Evolutionary conservation across 2,113 vertebrate genomes (phyloP).

Genomic region (Tauraco erythrolophus): DNA sequence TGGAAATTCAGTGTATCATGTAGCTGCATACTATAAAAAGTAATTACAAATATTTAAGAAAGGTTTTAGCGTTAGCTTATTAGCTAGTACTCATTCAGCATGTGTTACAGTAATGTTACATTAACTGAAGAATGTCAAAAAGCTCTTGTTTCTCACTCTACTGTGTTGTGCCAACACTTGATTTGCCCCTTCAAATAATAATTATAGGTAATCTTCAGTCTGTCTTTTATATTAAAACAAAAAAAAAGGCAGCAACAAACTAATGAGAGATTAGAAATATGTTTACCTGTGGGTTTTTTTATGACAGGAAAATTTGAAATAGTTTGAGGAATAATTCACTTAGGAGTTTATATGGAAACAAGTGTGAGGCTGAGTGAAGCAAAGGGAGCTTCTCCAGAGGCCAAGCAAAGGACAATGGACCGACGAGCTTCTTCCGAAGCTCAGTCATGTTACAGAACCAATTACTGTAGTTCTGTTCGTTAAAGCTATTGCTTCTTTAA

Average conservation of each 20-base stretch:
- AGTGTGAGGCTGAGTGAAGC: background rate
- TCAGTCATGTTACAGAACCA: fast-evolving
- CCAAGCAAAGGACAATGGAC: background rate
- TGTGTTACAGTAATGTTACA: background rate
- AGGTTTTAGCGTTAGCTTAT: background rate
- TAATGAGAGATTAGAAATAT: background rate
- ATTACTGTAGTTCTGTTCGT: background rate
- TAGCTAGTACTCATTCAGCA: background rate
- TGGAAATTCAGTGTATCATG: background rate
- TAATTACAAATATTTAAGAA: background rate
- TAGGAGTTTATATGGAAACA: background rate
- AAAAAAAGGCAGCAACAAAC: background rate
- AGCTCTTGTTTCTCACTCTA: background rate
- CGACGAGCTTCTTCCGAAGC: background rate
- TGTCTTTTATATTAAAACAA: background rate
- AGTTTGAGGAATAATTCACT: background rate
- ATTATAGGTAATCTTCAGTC: background rate
- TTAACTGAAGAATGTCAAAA: background rate
- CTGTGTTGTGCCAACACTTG: background rate
- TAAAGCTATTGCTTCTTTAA: background rate
- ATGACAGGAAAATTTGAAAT: background rate
- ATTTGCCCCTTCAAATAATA: background rate
- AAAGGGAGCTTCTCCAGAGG: background rate
- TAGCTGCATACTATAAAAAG: background rate
- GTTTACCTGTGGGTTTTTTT: background rate